A percentile compares a stretch with the other conserved stretches of the same genome.
These are phyloP conservation scores for Cygnus buccinator DNA, from an alignment of 2,113 vertebrate species.

Conservation along the genomic window DNA sequence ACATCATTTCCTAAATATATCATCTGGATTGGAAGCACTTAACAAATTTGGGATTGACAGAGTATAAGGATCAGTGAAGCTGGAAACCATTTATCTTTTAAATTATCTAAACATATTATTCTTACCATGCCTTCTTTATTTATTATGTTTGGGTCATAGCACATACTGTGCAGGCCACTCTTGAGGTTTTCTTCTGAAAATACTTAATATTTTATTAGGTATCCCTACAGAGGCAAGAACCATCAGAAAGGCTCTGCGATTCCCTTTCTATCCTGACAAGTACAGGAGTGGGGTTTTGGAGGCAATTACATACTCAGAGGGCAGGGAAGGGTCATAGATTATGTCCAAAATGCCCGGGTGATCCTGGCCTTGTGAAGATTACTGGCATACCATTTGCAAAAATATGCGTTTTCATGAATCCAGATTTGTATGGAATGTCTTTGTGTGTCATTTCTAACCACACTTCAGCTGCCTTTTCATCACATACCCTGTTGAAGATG, in stretches of 20 bases:
- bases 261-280: not conserved
- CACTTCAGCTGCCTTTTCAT: not conserved
- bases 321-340: not conserved
- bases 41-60: conserved; percentile 87
- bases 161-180: conserved; percentile 77
- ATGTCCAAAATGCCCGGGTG: not conserved
- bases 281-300: not conserved
- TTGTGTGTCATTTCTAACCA: not conserved
- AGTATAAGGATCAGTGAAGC: conserved; percentile 83
- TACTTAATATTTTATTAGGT: conserved; percentile 26
- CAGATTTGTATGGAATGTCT: not conserved
- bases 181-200: conserved; percentile 81
- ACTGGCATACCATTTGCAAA: not conserved
- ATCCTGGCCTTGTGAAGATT: not conserved
- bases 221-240: not conserved
- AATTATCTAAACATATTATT: conserved; percentile 88
- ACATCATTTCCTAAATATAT: conserved; percentile 86
- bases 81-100: conserved; percentile 87
- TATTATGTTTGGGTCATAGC: conserved; percentile 86
- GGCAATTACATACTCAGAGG: not conserved
- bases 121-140: conserved; percentile 81
- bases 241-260: not conserved
- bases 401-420: not conserved
- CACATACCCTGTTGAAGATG: not conserved
- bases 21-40: conserved; percentile 86